phyloP scores from a whole-genome alignment of 2,797 vertebrate species.

The Ataeniobius toweri region DNA sequence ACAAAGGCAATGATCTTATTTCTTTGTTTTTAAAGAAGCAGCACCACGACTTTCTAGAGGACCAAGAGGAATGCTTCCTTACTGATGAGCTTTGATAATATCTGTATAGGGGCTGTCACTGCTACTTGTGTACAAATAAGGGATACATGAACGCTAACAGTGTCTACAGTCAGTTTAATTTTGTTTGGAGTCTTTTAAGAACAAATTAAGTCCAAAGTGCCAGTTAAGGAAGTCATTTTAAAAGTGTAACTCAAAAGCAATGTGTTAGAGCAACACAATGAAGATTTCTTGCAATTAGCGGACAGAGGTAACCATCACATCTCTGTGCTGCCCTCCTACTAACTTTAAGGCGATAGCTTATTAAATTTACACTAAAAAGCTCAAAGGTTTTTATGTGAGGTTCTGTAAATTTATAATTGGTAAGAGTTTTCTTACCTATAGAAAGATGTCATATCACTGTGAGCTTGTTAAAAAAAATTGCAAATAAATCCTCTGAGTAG shows the following conservation, averaged over 20 bases:
- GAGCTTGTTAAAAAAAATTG: not conserved
- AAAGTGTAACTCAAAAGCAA: not conserved
- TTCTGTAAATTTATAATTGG: not conserved
- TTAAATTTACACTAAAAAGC: not conserved
- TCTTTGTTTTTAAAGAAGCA: no score
- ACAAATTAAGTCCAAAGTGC: not conserved
- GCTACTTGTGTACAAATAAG: not conserved
- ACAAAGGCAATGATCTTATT: no score
- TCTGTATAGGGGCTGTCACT: not conserved
- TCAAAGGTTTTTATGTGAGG: not conserved
- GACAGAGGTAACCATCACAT: not conserved
- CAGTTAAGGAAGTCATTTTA: not conserved
- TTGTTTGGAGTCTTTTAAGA: not conserved
- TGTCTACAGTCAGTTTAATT: not conserved
- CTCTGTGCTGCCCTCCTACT: not conserved
- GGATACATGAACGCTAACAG: not conserved
- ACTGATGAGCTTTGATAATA: not conserved
- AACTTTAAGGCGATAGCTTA: not conserved
- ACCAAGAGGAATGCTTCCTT: not conserved
- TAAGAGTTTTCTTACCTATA: not conserved
- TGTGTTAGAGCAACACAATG: not conserved
- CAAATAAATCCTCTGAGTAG: not conserved
- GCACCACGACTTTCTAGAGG: not conserved
- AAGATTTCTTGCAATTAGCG: not conserved
- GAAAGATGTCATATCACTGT: not conserved